phyloP scores from a whole-genome alignment of 2,888 invertebrate genomes.

The Aporophyla lueneburgensis region DNA sequence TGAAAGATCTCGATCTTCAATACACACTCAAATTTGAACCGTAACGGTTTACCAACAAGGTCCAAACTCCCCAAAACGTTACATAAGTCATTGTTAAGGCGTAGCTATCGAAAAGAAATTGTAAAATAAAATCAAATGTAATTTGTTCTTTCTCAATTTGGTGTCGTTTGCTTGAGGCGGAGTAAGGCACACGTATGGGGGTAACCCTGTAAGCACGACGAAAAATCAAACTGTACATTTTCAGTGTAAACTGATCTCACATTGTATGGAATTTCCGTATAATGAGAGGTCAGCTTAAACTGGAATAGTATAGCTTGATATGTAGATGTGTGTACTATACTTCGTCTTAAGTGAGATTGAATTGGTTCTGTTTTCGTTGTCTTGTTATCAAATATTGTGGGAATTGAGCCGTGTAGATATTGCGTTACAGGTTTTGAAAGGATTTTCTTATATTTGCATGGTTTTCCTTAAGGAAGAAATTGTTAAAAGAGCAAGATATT shows the following conservation, averaged over 20 bases:
- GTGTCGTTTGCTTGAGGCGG: constrained; percentile 60
- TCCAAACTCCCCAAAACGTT: constrained; percentile 27
- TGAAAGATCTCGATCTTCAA: constrained; percentile 56
- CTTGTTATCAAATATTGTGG: constrained; percentile 61
- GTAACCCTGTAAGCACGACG: constrained; percentile 56
- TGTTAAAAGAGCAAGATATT: background rate
- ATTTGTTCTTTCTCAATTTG: constrained; percentile 86
- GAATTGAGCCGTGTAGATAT: constrained; percentile 58
- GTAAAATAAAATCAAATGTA: constrained; percentile 89
- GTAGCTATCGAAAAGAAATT: constrained; percentile 84
- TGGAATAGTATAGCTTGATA: no score
- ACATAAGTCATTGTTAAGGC: constrained; percentile 64
- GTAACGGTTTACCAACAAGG: background rate
- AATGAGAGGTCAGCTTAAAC: no score
- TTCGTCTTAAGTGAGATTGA: constrained; percentile 80
- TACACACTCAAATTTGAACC: background rate
- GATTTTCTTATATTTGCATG: constrained; percentile 22
- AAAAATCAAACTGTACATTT: no score
- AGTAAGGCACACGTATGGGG: constrained; percentile 43
- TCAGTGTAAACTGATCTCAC: no score
- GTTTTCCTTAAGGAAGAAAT: constrained; percentile 36
- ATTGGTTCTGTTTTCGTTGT: constrained; percentile 74
- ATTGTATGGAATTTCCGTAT: no score
- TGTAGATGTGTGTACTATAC: constrained; percentile 42
- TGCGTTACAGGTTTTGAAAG: constrained; percentile 35